Evolutionary conservation across 2,888 invertebrate species (phyloP).

Genomic region (Lamellibrachia satsuma): DNA sequence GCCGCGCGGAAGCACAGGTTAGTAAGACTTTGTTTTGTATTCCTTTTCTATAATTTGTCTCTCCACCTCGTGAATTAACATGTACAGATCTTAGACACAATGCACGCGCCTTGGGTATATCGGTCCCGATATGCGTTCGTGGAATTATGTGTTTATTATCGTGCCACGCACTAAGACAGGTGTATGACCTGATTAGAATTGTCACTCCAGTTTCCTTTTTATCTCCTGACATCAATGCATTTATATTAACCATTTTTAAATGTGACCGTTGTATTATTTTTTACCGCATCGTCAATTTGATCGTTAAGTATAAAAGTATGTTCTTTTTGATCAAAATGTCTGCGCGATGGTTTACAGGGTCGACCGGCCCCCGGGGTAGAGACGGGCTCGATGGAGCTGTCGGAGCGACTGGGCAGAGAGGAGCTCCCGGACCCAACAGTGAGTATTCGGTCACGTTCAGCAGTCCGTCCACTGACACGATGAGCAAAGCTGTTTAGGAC

Average conservation of each 20-base stretch:
- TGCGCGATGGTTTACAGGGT: background rate
- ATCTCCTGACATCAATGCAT: no score
- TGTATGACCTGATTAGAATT: no score
- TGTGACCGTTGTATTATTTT: no score
- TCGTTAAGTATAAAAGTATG: no score
- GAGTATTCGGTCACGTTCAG: background rate
- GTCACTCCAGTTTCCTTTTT: no score
- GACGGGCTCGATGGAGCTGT: background rate
- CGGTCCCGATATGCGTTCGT: background rate
- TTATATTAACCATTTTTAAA: no score
- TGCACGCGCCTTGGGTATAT: background rate
- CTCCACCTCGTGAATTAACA: background rate
- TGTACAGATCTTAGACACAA: background rate
- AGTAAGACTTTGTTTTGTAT: background rate
- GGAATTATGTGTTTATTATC: no score
- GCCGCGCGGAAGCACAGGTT: slow-evolving; percentile 8
- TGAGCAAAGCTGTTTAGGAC: background rate
- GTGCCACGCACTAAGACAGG: no score
- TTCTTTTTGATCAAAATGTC: no score
- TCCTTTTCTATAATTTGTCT: background rate
- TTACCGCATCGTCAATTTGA: no score
- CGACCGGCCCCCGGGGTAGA: slow-evolving; percentile 19
- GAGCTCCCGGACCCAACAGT: background rate
- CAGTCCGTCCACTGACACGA: background rate
- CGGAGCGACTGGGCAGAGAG: background rate